Base-by-base conservation (phyloP, 2,888 invertebrate genomes). In the Anorthoa munda region DNA sequence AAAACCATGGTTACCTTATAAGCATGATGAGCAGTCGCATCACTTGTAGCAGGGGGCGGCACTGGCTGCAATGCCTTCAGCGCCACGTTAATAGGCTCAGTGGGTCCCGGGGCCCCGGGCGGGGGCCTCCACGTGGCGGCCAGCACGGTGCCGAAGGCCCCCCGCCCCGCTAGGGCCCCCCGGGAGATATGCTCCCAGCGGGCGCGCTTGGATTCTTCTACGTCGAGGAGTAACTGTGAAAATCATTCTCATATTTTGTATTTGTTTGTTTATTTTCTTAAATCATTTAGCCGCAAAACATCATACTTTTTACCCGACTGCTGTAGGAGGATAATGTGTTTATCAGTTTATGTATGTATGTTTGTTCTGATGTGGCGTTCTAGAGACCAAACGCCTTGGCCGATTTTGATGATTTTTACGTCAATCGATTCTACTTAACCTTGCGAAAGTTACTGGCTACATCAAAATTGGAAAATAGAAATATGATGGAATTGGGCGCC, bases 141-240 rank as follows among this genome's bases (percentile, higher is more conserved):
- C 92, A 99, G 99, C 13, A 99, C 99, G 87, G 99, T 99, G 0
- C 99, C 99, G 96, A 99, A 99, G 0, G 99, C 99, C 2, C 99
- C 99, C n/a, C 99, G 97, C 0, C 99, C 99, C 51, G 99, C 96
- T 66, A 98, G 94, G 0, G 97, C 97, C 0, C 98, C 98, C 74
- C 98, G 97, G 60, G 97, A 97, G 5, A 99, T 97, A 86, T 98
- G 97, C 77, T 98, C 98, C 78, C 98, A 97, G 83, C 98, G 97
- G 18, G 99, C 98, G 15, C 99, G 97, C 85, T 98, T 97, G 53
- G 97, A 97, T 63, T 98, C 98, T 18, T 98, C 98, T 69, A 99
- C 97, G 94, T 99, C 99, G 81, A 98, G 97, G 86, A 99, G 98
- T 56, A 99, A 97, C 97, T 98, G 86, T 2, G 17, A 23, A 55